Evolutionary conservation across 2,888 invertebrate genomes (phyloP), one percentile per base, ranked within the genome.

Genomic region (Drosophila neonasuta): DNA sequence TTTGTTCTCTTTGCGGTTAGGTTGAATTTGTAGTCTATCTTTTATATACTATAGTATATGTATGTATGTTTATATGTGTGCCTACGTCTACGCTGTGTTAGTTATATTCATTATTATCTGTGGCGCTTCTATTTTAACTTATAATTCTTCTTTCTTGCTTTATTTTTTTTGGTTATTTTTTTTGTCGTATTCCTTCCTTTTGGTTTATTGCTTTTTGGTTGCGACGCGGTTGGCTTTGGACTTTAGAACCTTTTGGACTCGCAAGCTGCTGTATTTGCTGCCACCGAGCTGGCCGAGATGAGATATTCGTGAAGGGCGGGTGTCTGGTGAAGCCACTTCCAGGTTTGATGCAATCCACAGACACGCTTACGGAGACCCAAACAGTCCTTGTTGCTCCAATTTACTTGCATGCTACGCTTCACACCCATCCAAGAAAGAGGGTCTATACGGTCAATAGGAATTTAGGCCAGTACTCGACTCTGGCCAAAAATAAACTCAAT

Each of bases 311-410:
- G 97, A 69, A 97, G 93, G 87, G 95, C 95, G 89, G 96, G 95
- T 78, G 97, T 97, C 91, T 96, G 96, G 91, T 97, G 97, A 91
- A 97, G 92, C 97, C 97, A 97, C 96, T 97, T 97, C 95, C 96
- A 97, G 90, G 97, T 97, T 92, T 96, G 96, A 92, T 97, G 96
- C 92, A 96, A 94, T 92, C 94, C 94, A 92, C 95, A 95, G 92
- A 95, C 95, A 93, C 96, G 96, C 93, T 94, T 94, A 92, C 96
- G 95, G 92, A 96, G 95, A 93, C 95, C 96, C 93, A 96, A 93
- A 94, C 90, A 91, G 81, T 91, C 91, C 81, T 91, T 91, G 79
- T 87, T 81, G 71, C 15, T 74, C 71, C 84, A 83, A 49, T 65
- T 86, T n/a, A 49, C 71, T 81, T 68, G 81, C 81, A 81, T 81